Evolutionary conservation across 2,888 invertebrate genomes (phyloP).

Genomic region (Tetragonula carbonaria): DNA sequence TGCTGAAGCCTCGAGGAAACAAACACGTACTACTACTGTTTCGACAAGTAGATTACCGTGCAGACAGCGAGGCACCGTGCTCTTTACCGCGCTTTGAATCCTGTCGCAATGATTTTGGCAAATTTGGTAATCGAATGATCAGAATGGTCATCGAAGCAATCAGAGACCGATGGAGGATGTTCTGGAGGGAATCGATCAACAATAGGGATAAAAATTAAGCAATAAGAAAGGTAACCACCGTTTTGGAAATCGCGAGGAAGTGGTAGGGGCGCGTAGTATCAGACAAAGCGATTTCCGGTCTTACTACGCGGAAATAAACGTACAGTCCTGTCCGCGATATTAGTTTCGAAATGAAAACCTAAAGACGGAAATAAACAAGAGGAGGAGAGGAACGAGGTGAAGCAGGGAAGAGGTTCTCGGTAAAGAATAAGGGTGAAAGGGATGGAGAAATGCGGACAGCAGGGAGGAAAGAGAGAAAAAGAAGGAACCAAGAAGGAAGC

Average conservation of each 20-base stretch:
- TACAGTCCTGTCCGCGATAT: conserved; percentile 10
- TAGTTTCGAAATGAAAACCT: conserved; percentile 16
- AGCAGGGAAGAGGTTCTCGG: not conserved
- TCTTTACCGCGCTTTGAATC: not conserved
- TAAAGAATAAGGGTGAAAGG: not conserved
- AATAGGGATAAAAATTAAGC: not conserved
- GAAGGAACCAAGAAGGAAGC: too few relatives aligned
- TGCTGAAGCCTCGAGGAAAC: not conserved
- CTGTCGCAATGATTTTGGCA: not conserved
- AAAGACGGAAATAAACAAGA: conserved; percentile 39
- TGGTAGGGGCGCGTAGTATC: too few relatives aligned
- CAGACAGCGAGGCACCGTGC: not conserved
- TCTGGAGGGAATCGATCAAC: not conserved
- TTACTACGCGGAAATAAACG: not conserved
- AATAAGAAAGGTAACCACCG: too few relatives aligned
- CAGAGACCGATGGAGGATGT: not conserved
- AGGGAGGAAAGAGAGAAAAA: not conserved
- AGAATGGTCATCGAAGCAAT: not conserved
- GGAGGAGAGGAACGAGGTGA: conserved; percentile 14
- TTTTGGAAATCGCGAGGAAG: too few relatives aligned
- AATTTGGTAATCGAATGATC: not conserved
- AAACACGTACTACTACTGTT: not conserved
- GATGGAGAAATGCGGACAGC: conserved; percentile 2
- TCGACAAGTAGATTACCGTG: not conserved
- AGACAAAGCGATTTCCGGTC: too few relatives aligned